Percentiles rank a stretch among this genome's conserved stretches.
Conservation (phyloP, 2,888 invertebrate species). For the Steinernema scapterisci region DNA sequence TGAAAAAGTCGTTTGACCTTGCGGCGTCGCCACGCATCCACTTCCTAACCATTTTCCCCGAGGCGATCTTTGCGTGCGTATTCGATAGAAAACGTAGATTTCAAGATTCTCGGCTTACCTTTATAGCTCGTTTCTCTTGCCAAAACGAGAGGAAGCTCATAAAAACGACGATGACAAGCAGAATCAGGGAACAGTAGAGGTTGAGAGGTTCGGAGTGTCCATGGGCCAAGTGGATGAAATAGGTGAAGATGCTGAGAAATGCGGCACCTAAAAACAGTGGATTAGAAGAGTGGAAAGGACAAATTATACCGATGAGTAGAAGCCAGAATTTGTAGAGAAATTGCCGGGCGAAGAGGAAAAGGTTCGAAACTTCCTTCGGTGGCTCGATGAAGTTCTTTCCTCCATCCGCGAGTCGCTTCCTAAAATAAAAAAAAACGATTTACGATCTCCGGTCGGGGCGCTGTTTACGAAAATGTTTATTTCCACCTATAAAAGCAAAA, state of each 20-base stretch:
- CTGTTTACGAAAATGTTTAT: too few species aligned
- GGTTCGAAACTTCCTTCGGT: conserved; percentile 49
- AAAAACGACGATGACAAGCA: conserved; percentile 58
- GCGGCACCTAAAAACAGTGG: conserved; percentile 50
- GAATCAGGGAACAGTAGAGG: conserved; percentile 62
- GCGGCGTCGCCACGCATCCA: neutral
- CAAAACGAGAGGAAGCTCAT: conserved; percentile 62
- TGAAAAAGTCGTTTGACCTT: conserved; percentile 29
- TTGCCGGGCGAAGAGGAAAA: conserved; percentile 56
- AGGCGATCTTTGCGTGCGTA: neutral
- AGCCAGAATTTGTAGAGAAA: conserved; percentile 67
- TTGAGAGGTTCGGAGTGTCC: conserved; percentile 63
- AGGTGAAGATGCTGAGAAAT: conserved; percentile 57
- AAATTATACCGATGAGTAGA: conserved; percentile 50
- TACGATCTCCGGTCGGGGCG: too few species aligned
- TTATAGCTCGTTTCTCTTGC: conserved; percentile 62
- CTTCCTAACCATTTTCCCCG: neutral
- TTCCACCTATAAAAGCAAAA: too few species aligned
- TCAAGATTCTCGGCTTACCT: conserved; percentile 39
- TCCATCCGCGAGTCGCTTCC: conserved; percentile 61
- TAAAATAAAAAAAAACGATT: conserved; percentile 38
- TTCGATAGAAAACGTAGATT: neutral
- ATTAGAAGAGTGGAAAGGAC: too few species aligned
- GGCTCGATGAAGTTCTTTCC: conserved; percentile 57
- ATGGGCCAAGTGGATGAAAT: conserved; percentile 63